These are phyloP conservation scores for Pyrochroa serraticornis DNA, from an alignment of 2,888 invertebrate species.

Conservation along the genomic window DNA sequence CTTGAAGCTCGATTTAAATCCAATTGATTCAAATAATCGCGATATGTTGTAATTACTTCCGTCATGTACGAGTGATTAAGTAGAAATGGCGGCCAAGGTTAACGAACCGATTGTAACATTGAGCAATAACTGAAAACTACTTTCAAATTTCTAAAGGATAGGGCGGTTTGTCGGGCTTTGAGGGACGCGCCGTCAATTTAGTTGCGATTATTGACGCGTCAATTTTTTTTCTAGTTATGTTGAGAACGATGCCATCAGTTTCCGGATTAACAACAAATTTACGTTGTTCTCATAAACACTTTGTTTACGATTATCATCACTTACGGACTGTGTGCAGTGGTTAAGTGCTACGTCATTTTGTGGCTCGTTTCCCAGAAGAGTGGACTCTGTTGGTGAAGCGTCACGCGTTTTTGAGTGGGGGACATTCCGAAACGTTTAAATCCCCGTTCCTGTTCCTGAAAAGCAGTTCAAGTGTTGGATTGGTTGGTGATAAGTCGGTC, in stretches of 20 bases:
- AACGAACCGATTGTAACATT: too few relatives aligned
- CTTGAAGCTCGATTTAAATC: too few relatives aligned
- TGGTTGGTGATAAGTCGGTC: neutral
- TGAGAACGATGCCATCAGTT: constrained; percentile 31
- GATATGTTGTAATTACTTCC: too few relatives aligned
- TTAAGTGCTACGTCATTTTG: constrained; percentile 11
- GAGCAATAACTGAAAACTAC: too few relatives aligned
- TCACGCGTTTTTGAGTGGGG: constrained; percentile 7
- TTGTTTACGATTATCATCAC: constrained; percentile 46
- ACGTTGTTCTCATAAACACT: constrained; percentile 49
- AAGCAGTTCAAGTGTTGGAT: neutral
- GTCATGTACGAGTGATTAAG: too few relatives aligned
- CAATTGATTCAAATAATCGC: too few relatives aligned
- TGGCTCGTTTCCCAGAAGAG: neutral
- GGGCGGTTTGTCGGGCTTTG: too few relatives aligned
- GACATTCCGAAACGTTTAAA: neutral
- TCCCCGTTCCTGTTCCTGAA: neutral
- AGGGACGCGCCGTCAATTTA: too few relatives aligned
- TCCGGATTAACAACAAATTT: constrained; percentile 41
- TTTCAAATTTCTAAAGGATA: too few relatives aligned
- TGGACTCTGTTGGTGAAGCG: neutral
- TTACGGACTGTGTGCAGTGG: constrained; percentile 49
- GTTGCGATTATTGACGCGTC: too few relatives aligned
- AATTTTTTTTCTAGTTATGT: constrained; percentile 44
- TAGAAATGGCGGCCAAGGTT: too few relatives aligned